A percentile compares a stretch with the other conserved stretches of the same genome.
These are phyloP conservation scores for Sinodicranocentrus sp. DNA, from an alignment of 2,888 invertebrate species.

Conservation along the genomic window DNA sequence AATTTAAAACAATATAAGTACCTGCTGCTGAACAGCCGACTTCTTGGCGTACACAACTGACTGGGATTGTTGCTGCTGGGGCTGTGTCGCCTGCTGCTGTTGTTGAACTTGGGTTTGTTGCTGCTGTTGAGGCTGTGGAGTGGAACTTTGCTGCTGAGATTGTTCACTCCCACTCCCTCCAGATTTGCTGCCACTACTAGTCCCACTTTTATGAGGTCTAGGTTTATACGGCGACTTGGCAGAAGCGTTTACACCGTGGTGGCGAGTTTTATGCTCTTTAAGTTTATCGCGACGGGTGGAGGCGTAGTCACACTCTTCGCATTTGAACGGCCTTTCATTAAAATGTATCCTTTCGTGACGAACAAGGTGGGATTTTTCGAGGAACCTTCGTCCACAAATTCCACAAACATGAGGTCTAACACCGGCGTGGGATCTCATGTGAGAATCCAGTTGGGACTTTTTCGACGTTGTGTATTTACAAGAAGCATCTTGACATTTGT, in stretches of 20 bases:
- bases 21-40: slow-evolving; percentile 59
- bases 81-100: not conserved
- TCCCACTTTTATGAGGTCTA: slow-evolving; percentile 71
- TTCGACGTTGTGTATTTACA: slow-evolving; percentile 84
- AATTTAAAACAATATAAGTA: too few species aligned
- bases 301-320: slow-evolving; percentile 83
- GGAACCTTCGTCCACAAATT: slow-evolving; percentile 83
- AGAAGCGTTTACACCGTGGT: slow-evolving; percentile 80
- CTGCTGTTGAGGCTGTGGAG: not conserved
- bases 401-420: slow-evolving; percentile 81
- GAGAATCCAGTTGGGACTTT: slow-evolving; percentile 83
- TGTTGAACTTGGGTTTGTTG: not conserved
- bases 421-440: slow-evolving; percentile 83
- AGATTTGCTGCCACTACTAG: not conserved
- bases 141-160: slow-evolving; percentile 17
- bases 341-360: slow-evolving; percentile 84
- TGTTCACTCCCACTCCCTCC: not conserved
- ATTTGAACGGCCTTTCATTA: slow-evolving; percentile 81
- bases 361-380: slow-evolving; percentile 84
- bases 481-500: slow-evolving; percentile 82
- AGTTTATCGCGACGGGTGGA: slow-evolving; percentile 84
- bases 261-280: slow-evolving; percentile 81
- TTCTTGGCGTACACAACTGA: slow-evolving; percentile 73
- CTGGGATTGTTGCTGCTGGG: slow-evolving; percentile 13
- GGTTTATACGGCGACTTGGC: slow-evolving; percentile 81